These are phyloP conservation scores for Scomber scombrus DNA, from an alignment of 2,113 vertebrate species.

Conservation along the genomic window DNA sequence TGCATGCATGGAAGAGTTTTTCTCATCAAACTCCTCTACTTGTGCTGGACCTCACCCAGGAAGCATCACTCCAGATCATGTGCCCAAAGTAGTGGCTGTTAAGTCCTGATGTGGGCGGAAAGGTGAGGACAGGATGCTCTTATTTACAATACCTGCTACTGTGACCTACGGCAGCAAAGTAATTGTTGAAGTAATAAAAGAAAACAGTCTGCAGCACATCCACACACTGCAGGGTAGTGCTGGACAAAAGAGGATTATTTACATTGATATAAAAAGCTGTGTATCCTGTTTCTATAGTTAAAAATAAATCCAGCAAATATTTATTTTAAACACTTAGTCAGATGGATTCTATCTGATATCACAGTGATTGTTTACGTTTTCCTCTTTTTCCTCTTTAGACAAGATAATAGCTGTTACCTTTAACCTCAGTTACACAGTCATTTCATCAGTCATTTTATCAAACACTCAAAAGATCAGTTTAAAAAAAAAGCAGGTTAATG, in stretches of 20 bases:
- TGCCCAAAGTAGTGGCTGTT: slow-evolving; percentile 23
- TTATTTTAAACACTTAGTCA: slow-evolving; percentile 52
- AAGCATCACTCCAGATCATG: not conserved
- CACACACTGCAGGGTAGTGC: slow-evolving; percentile 72
- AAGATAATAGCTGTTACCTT: slow-evolving; percentile 65
- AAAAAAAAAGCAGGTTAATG: slow-evolving; percentile 11
- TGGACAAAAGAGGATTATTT: slow-evolving; percentile 79
- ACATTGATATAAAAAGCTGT: slow-evolving; percentile 81
- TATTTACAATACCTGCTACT: slow-evolving; percentile 66
- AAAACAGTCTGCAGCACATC: slow-evolving; percentile 82
- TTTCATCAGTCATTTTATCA: slow-evolving; percentile 44
- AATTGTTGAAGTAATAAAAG: slow-evolving; percentile 73
- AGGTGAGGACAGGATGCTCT: slow-evolving; percentile 77
- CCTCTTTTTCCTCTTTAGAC: slow-evolving; percentile 25
- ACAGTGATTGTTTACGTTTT: slow-evolving; percentile 62
- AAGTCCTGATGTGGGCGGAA: slow-evolving; percentile 44
- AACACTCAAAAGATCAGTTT: slow-evolving; percentile 44
- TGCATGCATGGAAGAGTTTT: not conserved
- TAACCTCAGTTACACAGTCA: slow-evolving; percentile 41
- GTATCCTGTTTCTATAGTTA: slow-evolving; percentile 79
- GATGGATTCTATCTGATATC: slow-evolving; percentile 51
- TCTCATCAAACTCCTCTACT: slow-evolving; percentile 6
- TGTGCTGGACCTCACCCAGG: not conserved
- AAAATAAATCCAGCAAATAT: slow-evolving; percentile 76
- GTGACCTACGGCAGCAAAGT: slow-evolving; percentile 49